Conservation (phyloP, 2,888 invertebrate genomes). For the Apomyelois bistriatella region DNA sequence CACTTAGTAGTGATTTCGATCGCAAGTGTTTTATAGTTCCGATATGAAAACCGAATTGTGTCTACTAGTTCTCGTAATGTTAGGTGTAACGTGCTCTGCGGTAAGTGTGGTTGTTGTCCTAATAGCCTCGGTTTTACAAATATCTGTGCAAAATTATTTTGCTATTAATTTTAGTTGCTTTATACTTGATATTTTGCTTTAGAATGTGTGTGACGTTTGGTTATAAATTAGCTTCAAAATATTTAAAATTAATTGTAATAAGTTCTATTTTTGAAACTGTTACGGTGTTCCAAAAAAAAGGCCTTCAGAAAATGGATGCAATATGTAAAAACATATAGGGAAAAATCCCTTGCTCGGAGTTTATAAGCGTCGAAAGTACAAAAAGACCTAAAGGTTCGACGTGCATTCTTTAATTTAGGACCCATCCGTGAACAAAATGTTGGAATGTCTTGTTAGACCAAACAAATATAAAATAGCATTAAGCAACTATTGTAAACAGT, state of each 20-base stretch:
- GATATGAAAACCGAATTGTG: constrained; percentile 14
- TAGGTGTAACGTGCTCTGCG: constrained; percentile 6
- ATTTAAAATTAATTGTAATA: neutral
- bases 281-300: too few species aligned
- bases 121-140: constrained; percentile 12
- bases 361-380: too few species aligned
- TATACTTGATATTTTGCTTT: neutral
- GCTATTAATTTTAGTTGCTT: neutral
- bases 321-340: too few species aligned
- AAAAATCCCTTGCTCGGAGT: too few species aligned
- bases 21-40: neutral
- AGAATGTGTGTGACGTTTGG: constrained; percentile 5
- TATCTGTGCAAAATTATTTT: constrained; percentile 4
- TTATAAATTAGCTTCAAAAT: neutral
- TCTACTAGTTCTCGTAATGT: constrained; percentile 9
- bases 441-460: too few species aligned
- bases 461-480: too few species aligned
- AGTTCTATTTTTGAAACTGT: neutral
- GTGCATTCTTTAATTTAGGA: too few species aligned
- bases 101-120: constrained; percentile 14
- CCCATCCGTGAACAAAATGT: too few species aligned
- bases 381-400: too few species aligned
- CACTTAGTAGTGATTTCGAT: neutral
- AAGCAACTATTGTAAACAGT: too few species aligned
- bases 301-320: too few species aligned